A percentile compares a stretch with the other conserved stretches of the same genome.
Evolutionary conservation across 1,140 invertebrate genomes (phyloP).

Genomic region (Cydia strobilella): DNA sequence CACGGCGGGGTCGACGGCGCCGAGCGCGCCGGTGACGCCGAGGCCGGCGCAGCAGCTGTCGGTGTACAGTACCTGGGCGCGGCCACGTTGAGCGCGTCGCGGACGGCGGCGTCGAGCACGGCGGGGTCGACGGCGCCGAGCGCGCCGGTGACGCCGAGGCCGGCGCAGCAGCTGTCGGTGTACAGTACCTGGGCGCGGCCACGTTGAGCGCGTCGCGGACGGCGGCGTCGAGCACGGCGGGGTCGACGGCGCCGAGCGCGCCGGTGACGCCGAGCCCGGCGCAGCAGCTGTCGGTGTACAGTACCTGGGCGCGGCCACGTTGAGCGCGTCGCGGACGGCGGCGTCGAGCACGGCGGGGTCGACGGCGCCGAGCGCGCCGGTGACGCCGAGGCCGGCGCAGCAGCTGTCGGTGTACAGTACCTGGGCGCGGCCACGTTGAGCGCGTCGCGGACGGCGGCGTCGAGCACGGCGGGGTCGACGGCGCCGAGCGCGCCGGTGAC

Average conservation of each 20-base stretch:
- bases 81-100: slow-evolving; percentile 94
- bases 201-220: slow-evolving; percentile 95
- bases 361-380: slow-evolving; percentile 95
- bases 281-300: slow-evolving; percentile 13
- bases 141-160: slow-evolving; percentile 97
- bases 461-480: slow-evolving; percentile 95
- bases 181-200: no score
- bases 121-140: slow-evolving; percentile 95
- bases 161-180: slow-evolving; percentile 97
- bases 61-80: slow-evolving; percentile 84
- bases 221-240: slow-evolving; percentile 93
- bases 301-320: slow-evolving; percentile 90
- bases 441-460: slow-evolving; percentile 94
- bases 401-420: slow-evolving; percentile 98
- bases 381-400: slow-evolving; percentile 97
- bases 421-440: slow-evolving; percentile 95
- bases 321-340: slow-evolving; percentile 93
- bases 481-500: slow-evolving; percentile 51
- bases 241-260: slow-evolving; percentile 88
- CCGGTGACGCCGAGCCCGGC: background rate
- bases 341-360: slow-evolving; percentile 96
- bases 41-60: background rate
- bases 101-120: slow-evolving; percentile 93
- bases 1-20: slow-evolving; percentile 93
- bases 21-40: background rate